Evolutionary conservation across 2,888 invertebrate species (phyloP).

Genomic region (Meghimatium bilineatum): DNA sequence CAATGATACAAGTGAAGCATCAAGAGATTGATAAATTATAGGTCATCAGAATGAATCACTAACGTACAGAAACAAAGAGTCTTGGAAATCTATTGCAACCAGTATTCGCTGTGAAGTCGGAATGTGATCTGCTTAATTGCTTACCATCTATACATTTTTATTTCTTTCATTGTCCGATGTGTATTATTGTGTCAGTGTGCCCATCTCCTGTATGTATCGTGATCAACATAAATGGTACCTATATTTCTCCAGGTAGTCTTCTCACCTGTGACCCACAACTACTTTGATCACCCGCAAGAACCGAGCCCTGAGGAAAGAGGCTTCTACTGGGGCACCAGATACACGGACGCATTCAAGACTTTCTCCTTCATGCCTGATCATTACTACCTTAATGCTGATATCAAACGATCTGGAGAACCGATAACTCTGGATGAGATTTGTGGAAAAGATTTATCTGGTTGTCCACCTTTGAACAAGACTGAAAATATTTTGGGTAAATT

Average conservation of each 20-base stretch:
- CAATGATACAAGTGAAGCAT: no score
- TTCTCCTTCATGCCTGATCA: conserved; percentile 67
- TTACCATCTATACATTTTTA: no score
- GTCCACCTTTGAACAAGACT: conserved; percentile 60
- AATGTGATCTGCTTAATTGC: no score
- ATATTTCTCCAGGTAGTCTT: conserved; percentile 65
- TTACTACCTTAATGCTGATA: conserved; percentile 60
- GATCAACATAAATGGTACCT: background rate
- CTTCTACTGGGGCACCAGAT: conserved; percentile 73
- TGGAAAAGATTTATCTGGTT: conserved; percentile 56
- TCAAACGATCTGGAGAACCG: conserved; percentile 58
- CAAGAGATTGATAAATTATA: no score
- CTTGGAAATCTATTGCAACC: no score
- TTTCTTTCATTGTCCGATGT: no score
- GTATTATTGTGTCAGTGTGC: no score
- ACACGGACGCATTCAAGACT: conserved; percentile 63
- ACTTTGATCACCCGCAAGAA: conserved; percentile 71
- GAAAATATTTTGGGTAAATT: conserved; percentile 60
- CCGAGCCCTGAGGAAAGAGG: conserved; percentile 72
- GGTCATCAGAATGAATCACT: no score
- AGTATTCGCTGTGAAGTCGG: no score
- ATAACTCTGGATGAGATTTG: conserved; percentile 59
- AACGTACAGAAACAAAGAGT: no score
- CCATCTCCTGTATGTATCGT: background rate
- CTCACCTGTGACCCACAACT: conserved; percentile 66